Conservation (phyloP, 2,888 invertebrate species). For the Megaustenia siamemsis region DNA sequence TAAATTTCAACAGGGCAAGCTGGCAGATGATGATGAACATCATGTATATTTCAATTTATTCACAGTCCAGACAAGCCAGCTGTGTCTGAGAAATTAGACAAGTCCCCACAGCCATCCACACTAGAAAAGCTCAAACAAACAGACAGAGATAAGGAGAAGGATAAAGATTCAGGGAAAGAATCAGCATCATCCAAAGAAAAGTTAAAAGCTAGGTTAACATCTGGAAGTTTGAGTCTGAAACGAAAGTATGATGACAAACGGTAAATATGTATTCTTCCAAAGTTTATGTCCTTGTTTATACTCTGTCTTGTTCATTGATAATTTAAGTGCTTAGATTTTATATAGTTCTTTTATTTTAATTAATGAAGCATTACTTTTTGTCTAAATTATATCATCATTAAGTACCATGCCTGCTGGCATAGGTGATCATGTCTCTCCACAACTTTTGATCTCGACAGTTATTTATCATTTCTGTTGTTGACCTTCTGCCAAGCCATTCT, state of each 20-base stretch:
- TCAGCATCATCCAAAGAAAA: conserved; percentile 52
- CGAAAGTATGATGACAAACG: conserved; percentile 63
- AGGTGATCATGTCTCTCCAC: no score
- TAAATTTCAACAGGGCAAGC: no score
- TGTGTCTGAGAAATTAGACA: conserved; percentile 27
- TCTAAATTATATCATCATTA: no score
- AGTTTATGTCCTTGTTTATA: not conserved
- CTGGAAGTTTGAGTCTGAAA: conserved; percentile 59
- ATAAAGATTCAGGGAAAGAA: conserved; percentile 44
- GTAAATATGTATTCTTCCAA: not conserved
- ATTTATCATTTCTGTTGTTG: no score
- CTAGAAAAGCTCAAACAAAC: conserved; percentile 31
- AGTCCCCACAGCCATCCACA: conserved; percentile 13
- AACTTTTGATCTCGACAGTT: no score
- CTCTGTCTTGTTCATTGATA: not conserved
- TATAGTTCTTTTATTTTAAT: not conserved
- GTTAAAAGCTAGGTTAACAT: conserved; percentile 44
- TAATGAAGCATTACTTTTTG: not conserved
- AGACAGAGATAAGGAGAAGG: conserved; percentile 46
- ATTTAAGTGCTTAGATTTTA: not conserved
- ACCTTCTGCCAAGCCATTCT: no score
- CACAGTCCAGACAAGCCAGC: conserved; percentile 15
- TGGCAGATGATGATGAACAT: no score
- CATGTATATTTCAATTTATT: no score
- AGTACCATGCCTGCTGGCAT: no score